Percentiles rank a stretch among this genome's conserved stretches.
These are phyloP conservation scores for Turnix velox DNA, from an alignment of 2,113 vertebrate species.

Conservation along the genomic window DNA sequence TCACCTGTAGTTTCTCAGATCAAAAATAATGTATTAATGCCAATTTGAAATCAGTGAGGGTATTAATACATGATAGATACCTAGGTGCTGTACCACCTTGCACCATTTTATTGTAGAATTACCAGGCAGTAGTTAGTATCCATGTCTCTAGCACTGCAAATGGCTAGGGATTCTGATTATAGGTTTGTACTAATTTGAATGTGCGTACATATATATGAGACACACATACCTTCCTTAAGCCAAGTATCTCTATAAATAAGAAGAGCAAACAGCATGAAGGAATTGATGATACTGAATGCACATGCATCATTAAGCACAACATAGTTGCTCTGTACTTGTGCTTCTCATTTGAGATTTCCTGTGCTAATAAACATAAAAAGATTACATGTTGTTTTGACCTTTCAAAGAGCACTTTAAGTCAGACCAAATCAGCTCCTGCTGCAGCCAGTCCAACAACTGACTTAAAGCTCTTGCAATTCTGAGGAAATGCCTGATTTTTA, in stretches of 20 bases:
- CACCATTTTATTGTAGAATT: background rate
- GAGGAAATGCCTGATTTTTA: background rate
- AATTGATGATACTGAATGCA: accelerated
- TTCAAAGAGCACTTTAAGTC: background rate
- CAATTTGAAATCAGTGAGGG: background rate
- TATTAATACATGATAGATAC: background rate
- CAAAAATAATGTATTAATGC: background rate
- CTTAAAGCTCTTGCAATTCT: background rate
- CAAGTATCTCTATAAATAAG: background rate
- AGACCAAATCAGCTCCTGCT: background rate
- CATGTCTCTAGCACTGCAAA: background rate
- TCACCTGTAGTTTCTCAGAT: background rate
- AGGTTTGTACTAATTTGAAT: background rate
- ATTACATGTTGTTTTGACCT: background rate
- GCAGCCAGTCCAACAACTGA: background rate
- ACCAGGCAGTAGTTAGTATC: background rate
- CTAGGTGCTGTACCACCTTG: background rate
- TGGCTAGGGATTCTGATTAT: no score
- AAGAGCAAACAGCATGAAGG: background rate
- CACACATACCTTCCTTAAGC: background rate
- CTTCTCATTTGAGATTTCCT: background rate
- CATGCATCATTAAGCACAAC: accelerated
- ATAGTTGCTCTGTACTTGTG: background rate
- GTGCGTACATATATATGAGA: no score
- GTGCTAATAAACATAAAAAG: background rate